Percentiles rank a stretch among this genome's conserved stretches.
These are phyloP conservation scores for Mormyrus proboscirostris DNA, from an alignment of 2,797 vertebrate genomes.

Conservation along the genomic window DNA sequence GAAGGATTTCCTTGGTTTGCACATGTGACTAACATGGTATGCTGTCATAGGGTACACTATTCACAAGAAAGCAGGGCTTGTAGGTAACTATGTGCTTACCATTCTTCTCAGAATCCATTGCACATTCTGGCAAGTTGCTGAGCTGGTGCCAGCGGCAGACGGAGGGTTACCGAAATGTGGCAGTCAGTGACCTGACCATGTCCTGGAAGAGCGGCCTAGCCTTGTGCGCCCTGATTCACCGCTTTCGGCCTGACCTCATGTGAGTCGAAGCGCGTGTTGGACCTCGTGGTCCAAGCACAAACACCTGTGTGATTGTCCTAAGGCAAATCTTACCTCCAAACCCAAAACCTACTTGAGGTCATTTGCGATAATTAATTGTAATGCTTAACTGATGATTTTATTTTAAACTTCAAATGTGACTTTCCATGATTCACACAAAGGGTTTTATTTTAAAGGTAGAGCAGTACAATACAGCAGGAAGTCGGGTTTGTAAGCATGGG, in stretches of 20 bases:
- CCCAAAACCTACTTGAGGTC: neutral
- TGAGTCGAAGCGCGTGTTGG: slow-evolving; percentile 49
- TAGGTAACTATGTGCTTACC: neutral
- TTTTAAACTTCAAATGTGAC: neutral
- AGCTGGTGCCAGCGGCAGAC: slow-evolving; percentile 90
- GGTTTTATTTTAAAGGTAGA: neutral
- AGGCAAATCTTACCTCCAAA: neutral
- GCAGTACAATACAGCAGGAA: neutral
- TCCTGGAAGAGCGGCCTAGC: slow-evolving; percentile 93
- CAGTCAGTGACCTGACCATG: slow-evolving; percentile 76
- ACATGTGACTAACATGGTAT: neutral
- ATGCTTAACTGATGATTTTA: neutral
- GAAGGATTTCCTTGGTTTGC: neutral
- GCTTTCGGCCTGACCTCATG: slow-evolving; percentile 83
- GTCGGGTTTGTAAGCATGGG: neutral
- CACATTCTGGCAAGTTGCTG: slow-evolving; percentile 78
- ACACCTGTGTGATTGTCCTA: neutral
- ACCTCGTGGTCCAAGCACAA: neutral
- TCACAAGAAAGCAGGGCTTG: neutral
- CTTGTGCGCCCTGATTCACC: slow-evolving; percentile 87
- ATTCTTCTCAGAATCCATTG: slow-evolving; percentile 67
- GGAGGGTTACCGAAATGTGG: slow-evolving; percentile 70
- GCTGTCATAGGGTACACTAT: neutral
- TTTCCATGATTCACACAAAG: neutral
- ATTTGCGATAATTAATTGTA: neutral